Percentiles rank a stretch among this genome's conserved stretches.
These are phyloP conservation scores for Allobates femoralis DNA, from an alignment of 2,797 vertebrate genomes.

Conservation along the genomic window DNA sequence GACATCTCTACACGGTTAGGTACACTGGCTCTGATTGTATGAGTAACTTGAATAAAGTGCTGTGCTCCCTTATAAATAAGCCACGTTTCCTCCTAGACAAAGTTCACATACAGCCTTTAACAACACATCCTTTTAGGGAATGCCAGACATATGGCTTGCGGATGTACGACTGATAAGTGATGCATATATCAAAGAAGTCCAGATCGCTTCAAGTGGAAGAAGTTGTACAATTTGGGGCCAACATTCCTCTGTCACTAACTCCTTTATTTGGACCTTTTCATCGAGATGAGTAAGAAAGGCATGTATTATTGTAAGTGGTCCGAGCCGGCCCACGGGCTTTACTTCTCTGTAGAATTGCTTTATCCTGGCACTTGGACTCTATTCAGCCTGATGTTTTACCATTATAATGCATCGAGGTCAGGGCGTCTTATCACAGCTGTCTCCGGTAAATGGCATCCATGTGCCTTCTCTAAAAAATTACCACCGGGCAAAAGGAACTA, in stretches of 20 bases:
- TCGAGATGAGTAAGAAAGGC: too few species aligned
- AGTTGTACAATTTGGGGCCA: slow-evolving; percentile 15
- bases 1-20: not conserved
- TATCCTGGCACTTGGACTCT: too few species aligned
- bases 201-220: slow-evolving; percentile 21
- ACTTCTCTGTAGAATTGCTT: too few species aligned
- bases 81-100: slow-evolving; percentile 34
- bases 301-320: too few species aligned
- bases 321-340: too few species aligned
- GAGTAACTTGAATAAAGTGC: slow-evolving; percentile 1
- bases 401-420: too few species aligned
- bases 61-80: slow-evolving; percentile 10
- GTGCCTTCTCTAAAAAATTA: too few species aligned
- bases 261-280: not conserved
- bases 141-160: slow-evolving; percentile 46
- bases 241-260: slow-evolving; percentile 11
- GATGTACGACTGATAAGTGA: slow-evolving; percentile 19
- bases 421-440: too few species aligned
- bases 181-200: not conserved
- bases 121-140: slow-evolving; percentile 42
- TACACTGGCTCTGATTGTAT: slow-evolving; percentile 5
- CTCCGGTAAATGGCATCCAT: too few species aligned
- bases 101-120: slow-evolving; percentile 27
- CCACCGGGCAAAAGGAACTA: too few species aligned
- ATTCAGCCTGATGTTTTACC: too few species aligned